Percentiles rank a stretch among this genome's conserved stretches.
phyloP scores from a whole-genome alignment of 2,888 invertebrate genomes.

The Caenorhabditis becei region DNA sequence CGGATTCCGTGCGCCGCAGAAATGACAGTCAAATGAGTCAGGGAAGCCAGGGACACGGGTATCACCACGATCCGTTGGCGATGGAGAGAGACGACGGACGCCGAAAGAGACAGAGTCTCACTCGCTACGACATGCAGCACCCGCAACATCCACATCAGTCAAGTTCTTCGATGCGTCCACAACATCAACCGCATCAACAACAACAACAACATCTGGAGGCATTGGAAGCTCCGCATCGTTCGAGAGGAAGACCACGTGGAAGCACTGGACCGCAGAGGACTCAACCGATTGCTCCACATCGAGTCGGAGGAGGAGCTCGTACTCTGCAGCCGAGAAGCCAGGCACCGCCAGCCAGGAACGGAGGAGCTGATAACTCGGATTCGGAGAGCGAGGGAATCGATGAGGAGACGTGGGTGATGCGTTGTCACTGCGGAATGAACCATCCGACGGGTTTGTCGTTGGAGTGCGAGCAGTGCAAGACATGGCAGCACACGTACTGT shows the following conservation, averaged over 20 bases:
- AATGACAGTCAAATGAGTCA: conserved; percentile 14
- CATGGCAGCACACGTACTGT: conserved; percentile 59
- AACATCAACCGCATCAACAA: conserved; percentile 1
- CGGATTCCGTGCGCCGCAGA: neutral
- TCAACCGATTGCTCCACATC: conserved; percentile 26
- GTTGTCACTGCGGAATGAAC: conserved; percentile 59
- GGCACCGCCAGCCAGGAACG: neutral
- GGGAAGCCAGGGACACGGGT: neutral
- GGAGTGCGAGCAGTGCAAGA: conserved; percentile 54
- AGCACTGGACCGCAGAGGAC: too few relatives aligned
- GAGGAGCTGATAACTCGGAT: conserved; percentile 34
- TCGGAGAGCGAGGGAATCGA: conserved; percentile 51
- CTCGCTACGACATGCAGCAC: conserved; percentile 3
- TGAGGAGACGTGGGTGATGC: conserved; percentile 49
- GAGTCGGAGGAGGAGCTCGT: conserved; percentile 39
- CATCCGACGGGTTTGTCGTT: conserved; percentile 39
- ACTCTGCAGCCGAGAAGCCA: conserved; percentile 34
- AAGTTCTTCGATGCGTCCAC: neutral
- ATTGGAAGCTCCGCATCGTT: conserved; percentile 15
- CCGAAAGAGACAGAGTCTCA: conserved; percentile 12
- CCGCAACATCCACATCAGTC: neutral
- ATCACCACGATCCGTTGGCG: neutral
- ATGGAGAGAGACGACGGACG: conserved; percentile 11
- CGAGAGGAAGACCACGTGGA: conserved; percentile 48
- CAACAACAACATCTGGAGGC: neutral